Evolutionary conservation across 1,140 invertebrate genomes (phyloP).

Genomic region (Chironomus tepperi): DNA sequence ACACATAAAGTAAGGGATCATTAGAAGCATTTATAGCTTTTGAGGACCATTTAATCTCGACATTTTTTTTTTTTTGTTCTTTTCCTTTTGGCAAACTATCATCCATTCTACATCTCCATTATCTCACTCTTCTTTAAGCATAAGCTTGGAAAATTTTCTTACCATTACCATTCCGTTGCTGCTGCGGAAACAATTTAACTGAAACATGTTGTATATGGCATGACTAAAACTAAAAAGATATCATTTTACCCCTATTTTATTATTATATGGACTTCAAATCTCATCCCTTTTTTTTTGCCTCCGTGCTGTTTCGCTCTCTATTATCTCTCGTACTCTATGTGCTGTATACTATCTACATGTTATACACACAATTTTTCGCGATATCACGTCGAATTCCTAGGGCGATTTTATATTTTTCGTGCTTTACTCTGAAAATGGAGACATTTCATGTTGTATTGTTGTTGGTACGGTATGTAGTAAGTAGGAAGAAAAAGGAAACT

Average conservation of each 20-base stretch:
- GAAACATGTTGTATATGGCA: background rate
- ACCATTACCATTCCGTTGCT: background rate
- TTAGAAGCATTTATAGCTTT: constrained; percentile 13
- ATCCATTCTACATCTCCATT: background rate
- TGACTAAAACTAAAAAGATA: background rate
- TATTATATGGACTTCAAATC: background rate
- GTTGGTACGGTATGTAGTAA: background rate
- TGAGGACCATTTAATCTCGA: constrained; percentile 1
- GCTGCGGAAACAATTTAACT: constrained; percentile 5
- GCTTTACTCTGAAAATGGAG: background rate
- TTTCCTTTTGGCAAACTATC: constrained; percentile 4
- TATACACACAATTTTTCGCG: background rate
- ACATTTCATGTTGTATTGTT: background rate
- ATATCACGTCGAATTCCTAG: constrained; percentile 18
- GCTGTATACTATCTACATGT: background rate
- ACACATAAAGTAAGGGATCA: background rate
- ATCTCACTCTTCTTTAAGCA: background rate
- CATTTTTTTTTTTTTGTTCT: too few relatives aligned
- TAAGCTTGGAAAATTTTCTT: background rate
- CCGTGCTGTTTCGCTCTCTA: background rate
- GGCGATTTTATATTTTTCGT: constrained; percentile 16
- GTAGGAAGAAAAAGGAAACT: background rate
- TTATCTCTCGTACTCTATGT: background rate
- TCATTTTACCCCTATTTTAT: too few relatives aligned
- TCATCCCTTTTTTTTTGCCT: background rate